Base-by-base conservation (phyloP, 2,888 invertebrate species). In the Chloromyia formosa region DNA sequence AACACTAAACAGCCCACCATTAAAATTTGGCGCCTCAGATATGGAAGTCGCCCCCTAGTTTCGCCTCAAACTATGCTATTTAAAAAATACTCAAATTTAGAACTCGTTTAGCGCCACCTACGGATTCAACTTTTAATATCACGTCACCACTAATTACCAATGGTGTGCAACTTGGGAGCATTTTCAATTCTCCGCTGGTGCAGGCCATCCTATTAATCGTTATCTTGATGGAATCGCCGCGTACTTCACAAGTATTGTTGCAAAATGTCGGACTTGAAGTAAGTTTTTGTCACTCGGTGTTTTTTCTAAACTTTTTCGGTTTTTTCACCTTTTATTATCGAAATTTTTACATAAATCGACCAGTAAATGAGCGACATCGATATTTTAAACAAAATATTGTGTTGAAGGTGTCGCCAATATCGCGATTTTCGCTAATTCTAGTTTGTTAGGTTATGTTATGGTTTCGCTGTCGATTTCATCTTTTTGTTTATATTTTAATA, bases 251-350 rank as follows among this genome's bases (percentile, higher is more conserved):
- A n/a, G 61, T 73, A 73, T 73, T 73, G 62, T 62, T 75, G 74
- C 76, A 78, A 78, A 73, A 78, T 78, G 78, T 77, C 78, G 72
- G 78, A 78, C 61, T 60, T 78, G 54, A 78, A 77, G 78, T 78
- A 75, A 78, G 78, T 77, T 64, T 35, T 53, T 27, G 49, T 64
- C 35, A 49, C 66, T 74, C 40, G 68, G 64, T 66, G 45, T 35
- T 35, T 61, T 72, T 61, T 20, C 56, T 18, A 16, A 58, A 20
- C 35, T 16, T 56, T 71, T 56, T 10, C 12, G 35, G 12, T 22
- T 22, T 22, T 58, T 9, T 53, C 45, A 42, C 12, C 16, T 23
- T 45, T 45, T 45, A 7, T 12, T 2, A 4, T 14, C 14, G 5
- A 1, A 61, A 22, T 61, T 60, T 9, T 16, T 4, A 16, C 5